Conservation (phyloP, 2,888 invertebrate genomes). For the Drosophila antonietae region DNA sequence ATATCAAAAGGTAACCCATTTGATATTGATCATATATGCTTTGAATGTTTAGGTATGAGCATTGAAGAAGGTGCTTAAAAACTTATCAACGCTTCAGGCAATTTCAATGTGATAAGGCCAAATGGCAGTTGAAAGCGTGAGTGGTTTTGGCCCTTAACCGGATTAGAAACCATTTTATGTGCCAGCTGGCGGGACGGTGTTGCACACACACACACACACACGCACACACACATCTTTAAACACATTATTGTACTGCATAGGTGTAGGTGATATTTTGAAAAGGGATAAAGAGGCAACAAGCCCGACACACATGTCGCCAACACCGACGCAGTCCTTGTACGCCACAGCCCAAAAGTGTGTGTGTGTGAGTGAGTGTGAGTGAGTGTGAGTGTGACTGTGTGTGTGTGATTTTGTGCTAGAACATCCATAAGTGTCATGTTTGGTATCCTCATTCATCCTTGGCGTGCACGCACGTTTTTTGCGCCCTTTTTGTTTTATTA, state of each 20-base stretch:
- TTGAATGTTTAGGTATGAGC: not conserved
- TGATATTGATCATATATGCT: not conserved
- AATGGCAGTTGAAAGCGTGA: constrained; percentile 68
- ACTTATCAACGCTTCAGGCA: constrained; percentile 63
- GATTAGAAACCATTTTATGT: constrained; percentile 64
- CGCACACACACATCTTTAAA: constrained; percentile 21
- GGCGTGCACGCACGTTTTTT: constrained; percentile 81
- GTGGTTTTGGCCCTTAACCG: constrained; percentile 70
- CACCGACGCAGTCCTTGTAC: constrained; percentile 23
- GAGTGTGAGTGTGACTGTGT: constrained; percentile 21
- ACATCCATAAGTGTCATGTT: constrained; percentile 83
- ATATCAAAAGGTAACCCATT: not conserved
- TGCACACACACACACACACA: constrained; percentile 5
- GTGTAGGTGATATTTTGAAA: constrained; percentile 55
- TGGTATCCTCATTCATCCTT: constrained; percentile 80
- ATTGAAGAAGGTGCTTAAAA: constrained; percentile 39
- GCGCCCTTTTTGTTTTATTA: constrained; percentile 79
- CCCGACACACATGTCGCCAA: constrained; percentile 43
- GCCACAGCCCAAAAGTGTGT: constrained; percentile 25
- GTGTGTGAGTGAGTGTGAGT: constrained; percentile 15
- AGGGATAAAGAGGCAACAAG: constrained; percentile 53
- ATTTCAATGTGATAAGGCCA: constrained; percentile 66
- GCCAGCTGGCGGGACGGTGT: constrained; percentile 11
- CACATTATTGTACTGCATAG: constrained; percentile 25
- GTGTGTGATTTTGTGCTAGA: constrained; percentile 39